Base-by-base conservation (phyloP, 2,888 invertebrate genomes). In the Heteromyza rotundicornis region DNA sequence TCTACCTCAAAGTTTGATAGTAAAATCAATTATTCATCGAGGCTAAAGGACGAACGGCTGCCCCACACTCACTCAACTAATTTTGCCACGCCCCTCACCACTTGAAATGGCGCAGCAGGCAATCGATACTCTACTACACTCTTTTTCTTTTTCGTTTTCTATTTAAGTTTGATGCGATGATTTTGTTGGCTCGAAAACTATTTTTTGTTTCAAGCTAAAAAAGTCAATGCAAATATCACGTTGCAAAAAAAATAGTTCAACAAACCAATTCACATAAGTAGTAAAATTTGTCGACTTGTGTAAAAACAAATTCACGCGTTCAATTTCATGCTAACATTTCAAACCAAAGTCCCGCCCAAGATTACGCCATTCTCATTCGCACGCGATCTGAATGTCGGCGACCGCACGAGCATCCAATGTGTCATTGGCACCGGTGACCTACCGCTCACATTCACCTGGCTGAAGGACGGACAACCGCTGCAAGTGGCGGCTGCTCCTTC, bases 341-440 rank as follows among this genome's bases (percentile, higher is more conserved):
- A 40, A 3, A 14, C 40, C 64, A 60, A 83, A 88, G 88, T 87
- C 80, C 87, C 87, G 75, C 88, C 88, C 77, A 86, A 87, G 84
- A 87, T 88, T 79, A 88, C 88, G 80, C 87, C 88, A 77, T 89
- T 89, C 83, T 84, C 84, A 77, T 89, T 89, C 84, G 87, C 87
- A 75, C 86, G 86, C 76, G 86, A 86, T 82, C 82, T 87, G 76
- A 86, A 86, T 80, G 86, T 86, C 79, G 87, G 87, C 71, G 86
- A 87, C 80, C 85, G 87, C 71, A 86, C 86, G 70, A 86, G 86
- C 80, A 84, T 87, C 74, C 86, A 86, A 80, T 87, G 87, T 80
- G 85, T 87, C 75, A 86, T 87, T 78, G 85, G 84, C 70, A 86
- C 86, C 73, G 87, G 89, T 71, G 89, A 89, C 82, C 84, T 88